Evolutionary conservation across 2,113 vertebrate species (phyloP).

Genomic region (Sceloporus tristichus): DNA sequence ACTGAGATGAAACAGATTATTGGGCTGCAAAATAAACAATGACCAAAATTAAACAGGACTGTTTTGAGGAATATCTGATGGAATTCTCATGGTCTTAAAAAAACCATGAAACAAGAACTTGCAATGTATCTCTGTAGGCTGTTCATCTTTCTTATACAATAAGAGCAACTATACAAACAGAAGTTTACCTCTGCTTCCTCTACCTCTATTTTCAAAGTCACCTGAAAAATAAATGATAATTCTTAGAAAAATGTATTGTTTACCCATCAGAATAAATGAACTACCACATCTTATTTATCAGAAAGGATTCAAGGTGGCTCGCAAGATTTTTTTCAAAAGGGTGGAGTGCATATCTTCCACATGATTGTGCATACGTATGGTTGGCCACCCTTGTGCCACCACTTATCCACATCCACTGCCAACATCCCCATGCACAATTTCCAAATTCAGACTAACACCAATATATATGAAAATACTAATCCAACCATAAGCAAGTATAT

Average conservation of each 20-base stretch:
- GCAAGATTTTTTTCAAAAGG: too few species aligned
- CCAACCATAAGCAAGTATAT: not conserved
- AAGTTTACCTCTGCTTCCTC: conserved; percentile 51
- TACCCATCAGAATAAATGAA: not conserved
- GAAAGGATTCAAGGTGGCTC: not conserved
- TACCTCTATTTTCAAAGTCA: conserved; percentile 51
- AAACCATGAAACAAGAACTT: not conserved
- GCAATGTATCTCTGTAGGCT: not conserved
- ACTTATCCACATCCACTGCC: not conserved
- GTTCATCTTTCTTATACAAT: not conserved
- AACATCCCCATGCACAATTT: not conserved
- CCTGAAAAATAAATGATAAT: conserved; percentile 31
- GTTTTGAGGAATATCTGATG: not conserved
- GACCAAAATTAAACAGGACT: not conserved
- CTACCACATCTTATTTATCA: not conserved
- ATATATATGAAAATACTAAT: not conserved
- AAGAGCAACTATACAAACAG: not conserved
- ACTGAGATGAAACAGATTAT: not conserved
- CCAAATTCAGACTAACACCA: not conserved
- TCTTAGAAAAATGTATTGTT: not conserved
- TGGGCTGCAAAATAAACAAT: not conserved
- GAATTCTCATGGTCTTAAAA: not conserved
- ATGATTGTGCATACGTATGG: not conserved
- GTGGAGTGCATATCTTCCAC: too few species aligned
- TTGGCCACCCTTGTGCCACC: not conserved